These are phyloP conservation scores for Tetragnatha montana DNA, from an alignment of 2,888 invertebrate species.

Conservation along the genomic window DNA sequence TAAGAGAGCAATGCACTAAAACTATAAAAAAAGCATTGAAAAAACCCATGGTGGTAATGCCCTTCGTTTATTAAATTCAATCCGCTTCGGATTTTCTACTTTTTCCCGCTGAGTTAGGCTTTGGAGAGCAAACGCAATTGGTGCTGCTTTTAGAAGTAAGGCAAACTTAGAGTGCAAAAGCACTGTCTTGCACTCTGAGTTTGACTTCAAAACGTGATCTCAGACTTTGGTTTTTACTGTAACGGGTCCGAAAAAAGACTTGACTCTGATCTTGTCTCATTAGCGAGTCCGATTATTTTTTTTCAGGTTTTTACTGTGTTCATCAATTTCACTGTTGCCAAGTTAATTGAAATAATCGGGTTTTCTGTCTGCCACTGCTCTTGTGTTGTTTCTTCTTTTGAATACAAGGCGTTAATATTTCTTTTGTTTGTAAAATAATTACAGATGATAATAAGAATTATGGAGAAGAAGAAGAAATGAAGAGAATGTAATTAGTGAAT, in stretches of 20 bases:
- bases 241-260: background rate
- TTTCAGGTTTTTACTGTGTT: background rate
- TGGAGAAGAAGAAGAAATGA: too few species aligned
- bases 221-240: background rate
- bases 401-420: too few species aligned
- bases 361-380: too few species aligned
- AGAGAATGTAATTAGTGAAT: too few species aligned
- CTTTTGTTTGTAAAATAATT: too few species aligned
- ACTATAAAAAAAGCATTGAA: background rate
- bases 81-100: background rate
- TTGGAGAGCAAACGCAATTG: background rate
- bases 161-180: background rate
- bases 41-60: background rate
- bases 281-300: background rate
- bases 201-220: background rate
- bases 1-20: background rate
- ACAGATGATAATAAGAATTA: too few species aligned
- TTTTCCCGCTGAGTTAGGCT: background rate
- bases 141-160: background rate
- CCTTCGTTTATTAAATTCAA: background rate
- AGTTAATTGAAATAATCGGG: background rate
- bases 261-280: background rate
- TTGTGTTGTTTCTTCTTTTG: too few species aligned
- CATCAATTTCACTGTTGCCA: background rate
- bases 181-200: background rate